Base-by-base conservation (phyloP, 2,888 invertebrate species). In the Drosophila meridiana region DNA sequence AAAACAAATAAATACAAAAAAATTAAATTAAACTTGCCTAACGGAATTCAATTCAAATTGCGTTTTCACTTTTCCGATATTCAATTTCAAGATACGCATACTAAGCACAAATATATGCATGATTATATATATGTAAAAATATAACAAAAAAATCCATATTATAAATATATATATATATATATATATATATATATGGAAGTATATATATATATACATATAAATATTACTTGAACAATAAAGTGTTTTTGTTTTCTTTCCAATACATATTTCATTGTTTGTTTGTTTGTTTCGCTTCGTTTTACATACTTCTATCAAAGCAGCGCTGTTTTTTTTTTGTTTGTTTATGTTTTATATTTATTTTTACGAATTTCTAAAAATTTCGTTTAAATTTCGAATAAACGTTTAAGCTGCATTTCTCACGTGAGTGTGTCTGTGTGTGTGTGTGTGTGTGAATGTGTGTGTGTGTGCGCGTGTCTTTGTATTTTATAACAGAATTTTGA, bases 281-380 rank as follows among this genome's bases (percentile, higher is more conserved):
- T 38, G 43, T 58, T 58, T 57, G 42, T 32, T 58, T 45, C 26
- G 9, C 9, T 77, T 72, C 55, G 50, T 59, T 83, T 83, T 83
- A 89, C 84, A 84, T 84, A 84, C 90, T 84, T 84, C 80, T 84
- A 89, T 70, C 88, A 89, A 84, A 87, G 90, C 84, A 84, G 84
- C 88, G 86, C 83, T 85, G 88, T 75, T 75, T 75, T 69, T 63
- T 57, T 52, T 50, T n/a, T 32, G 3, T 45, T 68, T 61, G 36
- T 26, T 13, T 47, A 53, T 65, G 43, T 40, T 40, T 40, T 38
- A 36, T 36, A 20, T 36, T 11, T 11, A 4, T 48, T 76, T 62
- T 69, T 57, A 55, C 48, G 64, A 71, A 61, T 58, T 71, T 72
- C 47, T 32, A 67, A 69, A 79, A 60, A 59, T 61, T 59, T 60